Evolutionary conservation across 2,888 invertebrate species (phyloP).

Genomic region (Callinectes sapidus): DNA sequence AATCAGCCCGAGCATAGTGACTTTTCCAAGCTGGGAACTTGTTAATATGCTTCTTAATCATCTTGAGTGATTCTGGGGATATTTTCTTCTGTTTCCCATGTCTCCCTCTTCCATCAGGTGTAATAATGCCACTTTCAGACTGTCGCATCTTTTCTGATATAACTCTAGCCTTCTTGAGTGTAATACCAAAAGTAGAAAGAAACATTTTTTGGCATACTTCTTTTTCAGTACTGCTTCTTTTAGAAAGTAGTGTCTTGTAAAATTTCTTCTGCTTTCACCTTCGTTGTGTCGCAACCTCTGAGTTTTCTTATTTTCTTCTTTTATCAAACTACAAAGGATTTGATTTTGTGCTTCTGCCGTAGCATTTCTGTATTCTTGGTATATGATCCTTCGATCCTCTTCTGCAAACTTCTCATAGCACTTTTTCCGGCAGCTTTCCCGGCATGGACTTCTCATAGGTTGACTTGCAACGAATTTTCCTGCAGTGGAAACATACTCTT

Average conservation of each 20-base stretch:
- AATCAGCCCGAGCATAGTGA: conserved; percentile 24
- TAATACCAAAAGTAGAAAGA: conserved; percentile 39
- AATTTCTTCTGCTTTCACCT: conserved; percentile 36
- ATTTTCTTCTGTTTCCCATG: conserved; percentile 40
- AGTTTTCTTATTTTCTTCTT: conserved; percentile 42
- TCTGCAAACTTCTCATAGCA: conserved; percentile 17
- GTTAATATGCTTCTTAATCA: conserved; percentile 47
- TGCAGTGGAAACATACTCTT: conserved; percentile 37
- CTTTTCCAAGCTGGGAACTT: conserved; percentile 44
- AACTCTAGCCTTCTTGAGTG: conserved; percentile 1
- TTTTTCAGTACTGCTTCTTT: conserved; percentile 35
- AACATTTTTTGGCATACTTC: conserved; percentile 42
- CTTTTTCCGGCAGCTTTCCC: neutral
- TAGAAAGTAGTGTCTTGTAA: conserved; percentile 34
- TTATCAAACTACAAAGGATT: conserved; percentile 48
- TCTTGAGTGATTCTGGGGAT: conserved; percentile 35
- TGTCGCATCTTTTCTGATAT: neutral
- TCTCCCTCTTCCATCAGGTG: conserved; percentile 36
- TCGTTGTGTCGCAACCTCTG: conserved; percentile 30
- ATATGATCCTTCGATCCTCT: too few relatives aligned
- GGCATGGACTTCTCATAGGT: neutral
- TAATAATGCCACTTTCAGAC: neutral
- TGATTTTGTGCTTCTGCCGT: conserved; percentile 49
- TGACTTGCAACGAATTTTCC: conserved; percentile 41
- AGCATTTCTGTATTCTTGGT: conserved; percentile 48